These are phyloP conservation scores for Eristalinus sepulchralis DNA, from an alignment of 2,888 invertebrate species.

Conservation along the genomic window DNA sequence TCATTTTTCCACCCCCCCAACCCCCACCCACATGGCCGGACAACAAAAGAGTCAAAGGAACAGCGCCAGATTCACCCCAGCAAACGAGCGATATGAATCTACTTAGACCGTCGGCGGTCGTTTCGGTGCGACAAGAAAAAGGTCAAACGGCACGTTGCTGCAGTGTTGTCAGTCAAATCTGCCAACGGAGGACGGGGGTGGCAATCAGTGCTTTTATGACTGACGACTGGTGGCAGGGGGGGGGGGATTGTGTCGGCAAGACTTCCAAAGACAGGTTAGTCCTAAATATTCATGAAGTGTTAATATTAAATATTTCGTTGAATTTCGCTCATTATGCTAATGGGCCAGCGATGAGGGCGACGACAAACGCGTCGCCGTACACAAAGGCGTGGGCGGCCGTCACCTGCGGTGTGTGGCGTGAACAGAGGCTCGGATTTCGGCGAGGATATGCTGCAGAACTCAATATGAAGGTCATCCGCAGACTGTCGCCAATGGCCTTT, in stretches of 20 bases:
- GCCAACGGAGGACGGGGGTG: background rate
- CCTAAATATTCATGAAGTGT: constrained; percentile 70
- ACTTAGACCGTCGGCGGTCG: constrained; percentile 26
- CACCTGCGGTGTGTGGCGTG: background rate
- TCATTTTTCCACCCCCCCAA: background rate
- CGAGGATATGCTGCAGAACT: background rate
- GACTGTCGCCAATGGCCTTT: background rate
- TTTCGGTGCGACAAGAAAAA: background rate
- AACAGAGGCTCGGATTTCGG: background rate
- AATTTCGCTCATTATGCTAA: constrained; percentile 39
- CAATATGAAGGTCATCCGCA: background rate
- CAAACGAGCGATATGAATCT: constrained; percentile 61
- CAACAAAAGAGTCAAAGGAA: constrained; percentile 20
- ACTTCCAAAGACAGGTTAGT: background rate
- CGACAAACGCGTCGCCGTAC: background rate
- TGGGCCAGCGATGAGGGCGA: background rate
- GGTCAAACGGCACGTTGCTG: background rate
- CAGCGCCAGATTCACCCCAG: constrained; percentile 41
- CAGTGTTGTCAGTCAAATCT: constrained; percentile 11
- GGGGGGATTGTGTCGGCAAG: background rate
- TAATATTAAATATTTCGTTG: constrained; percentile 64
- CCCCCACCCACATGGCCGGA: background rate
- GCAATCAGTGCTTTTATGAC: constrained; percentile 48
- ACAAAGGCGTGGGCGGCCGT: background rate
- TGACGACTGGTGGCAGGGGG: background rate